phyloP scores from a whole-genome alignment of 2,797 vertebrate genomes.

The Anolis apletophallus region DNA sequence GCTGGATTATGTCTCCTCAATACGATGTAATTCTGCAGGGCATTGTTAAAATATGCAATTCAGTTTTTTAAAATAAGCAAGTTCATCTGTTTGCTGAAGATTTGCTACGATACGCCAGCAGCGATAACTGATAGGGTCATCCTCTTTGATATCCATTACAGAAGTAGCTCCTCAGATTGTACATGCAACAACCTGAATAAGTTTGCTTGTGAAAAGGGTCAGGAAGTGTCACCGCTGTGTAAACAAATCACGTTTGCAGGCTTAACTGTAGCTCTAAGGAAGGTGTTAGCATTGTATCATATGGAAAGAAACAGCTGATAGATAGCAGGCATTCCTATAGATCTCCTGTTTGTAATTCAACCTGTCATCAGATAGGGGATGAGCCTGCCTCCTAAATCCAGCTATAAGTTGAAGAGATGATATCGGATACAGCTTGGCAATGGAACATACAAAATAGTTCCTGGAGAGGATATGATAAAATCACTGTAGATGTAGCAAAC shows the following conservation, averaged over 20 bases:
- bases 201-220: slow-evolving; percentile 38
- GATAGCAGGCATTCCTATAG: slow-evolving; percentile 22
- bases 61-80: not conserved
- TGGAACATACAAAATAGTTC: slow-evolving; percentile 46
- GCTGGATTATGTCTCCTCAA: not conserved
- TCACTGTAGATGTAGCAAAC: slow-evolving; percentile 42
- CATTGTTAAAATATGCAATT: slow-evolving; percentile 9
- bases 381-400: slow-evolving; percentile 50
- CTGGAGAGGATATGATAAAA: slow-evolving; percentile 44
- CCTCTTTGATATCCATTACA: not conserved
- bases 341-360: slow-evolving; percentile 41
- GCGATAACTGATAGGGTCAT: slow-evolving; percentile 14
- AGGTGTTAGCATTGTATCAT: slow-evolving; percentile 27
- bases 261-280: slow-evolving; percentile 21
- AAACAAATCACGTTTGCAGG: not conserved
- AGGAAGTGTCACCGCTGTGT: slow-evolving; percentile 36
- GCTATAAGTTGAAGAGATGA: slow-evolving; percentile 37
- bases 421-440: slow-evolving; percentile 54
- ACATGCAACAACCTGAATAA: not conserved
- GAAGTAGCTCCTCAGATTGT: slow-evolving; percentile 33
- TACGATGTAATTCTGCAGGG: not conserved
- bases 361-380: slow-evolving; percentile 49
- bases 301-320: slow-evolving; percentile 9
- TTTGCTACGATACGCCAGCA: slow-evolving; percentile 10
- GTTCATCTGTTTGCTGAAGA: slow-evolving; percentile 10